Base-by-base conservation (phyloP, 2,113 vertebrate genomes). In the Forbesichthys agassizii region DNA sequence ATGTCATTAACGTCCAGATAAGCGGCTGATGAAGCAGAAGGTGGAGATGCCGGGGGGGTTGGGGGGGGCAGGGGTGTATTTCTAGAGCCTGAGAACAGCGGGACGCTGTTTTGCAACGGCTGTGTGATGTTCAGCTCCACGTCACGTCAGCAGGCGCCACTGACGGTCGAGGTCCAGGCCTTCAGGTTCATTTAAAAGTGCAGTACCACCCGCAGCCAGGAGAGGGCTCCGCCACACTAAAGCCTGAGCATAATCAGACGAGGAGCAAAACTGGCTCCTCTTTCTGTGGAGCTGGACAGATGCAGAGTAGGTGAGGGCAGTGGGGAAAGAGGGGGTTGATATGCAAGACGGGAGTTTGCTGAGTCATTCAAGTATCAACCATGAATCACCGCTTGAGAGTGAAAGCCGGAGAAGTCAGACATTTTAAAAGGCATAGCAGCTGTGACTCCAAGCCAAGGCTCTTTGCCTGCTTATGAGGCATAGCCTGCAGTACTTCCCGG, bases 301-400 rank as follows among this genome's bases (percentile, higher is more conserved):
- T 27, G 69, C 20, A 18, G 64, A 48, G 56, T 63, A 68, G 69
- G 61, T 9, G 11, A 70, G 73, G 71, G 80, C 27, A 27, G 27
- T 27, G 75, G 74, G 11, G 20, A 48, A 65, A 33, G 48, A 64
- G 83, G 57, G 33, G 69, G 83, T 61, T 71, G 27, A 27, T 27
- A 27, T 27, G 36, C 36, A 42, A 8, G 36, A 42, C 5, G 36
- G 5, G 36, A 42, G 36, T 42, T 42, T 85, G 84, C 88, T 84
- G 88, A 88, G 75, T 88, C 85, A 89, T 74, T 85, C 66, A 61
- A 68, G 68, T 68, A 65, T 85, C 82, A 73, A 83, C 77, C 83
- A 77, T 76, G 77, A 84, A 75, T 84, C 73, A 56, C 66, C 46
- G 77, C 74, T 73, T 61, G 68, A 77, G 71, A 85, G 81, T 48